A percentile compares a stretch with the other conserved stretches of the same genome.
These are phyloP conservation scores for Oenanthe melanoleuca DNA, from an alignment of 2,113 vertebrate genomes.

Conservation along the genomic window DNA sequence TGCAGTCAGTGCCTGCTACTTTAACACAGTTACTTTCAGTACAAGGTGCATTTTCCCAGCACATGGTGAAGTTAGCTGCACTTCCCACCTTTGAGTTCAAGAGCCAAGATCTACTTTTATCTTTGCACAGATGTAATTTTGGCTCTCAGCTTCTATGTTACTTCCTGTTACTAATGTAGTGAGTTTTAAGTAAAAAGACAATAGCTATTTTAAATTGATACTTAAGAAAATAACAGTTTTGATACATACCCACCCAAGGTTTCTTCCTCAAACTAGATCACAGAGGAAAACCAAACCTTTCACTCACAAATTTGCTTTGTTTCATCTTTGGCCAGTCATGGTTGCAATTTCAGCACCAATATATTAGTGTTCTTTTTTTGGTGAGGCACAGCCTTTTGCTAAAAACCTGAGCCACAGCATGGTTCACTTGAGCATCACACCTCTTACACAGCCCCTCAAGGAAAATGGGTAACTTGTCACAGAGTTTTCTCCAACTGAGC, in stretches of 20 bases:
- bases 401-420: neutral
- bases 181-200: neutral
- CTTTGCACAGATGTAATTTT: neutral
- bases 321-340: neutral
- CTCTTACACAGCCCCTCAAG: neutral
- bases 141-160: neutral
- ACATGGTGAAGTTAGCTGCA: neutral
- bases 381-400: neutral
- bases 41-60: neutral
- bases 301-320: neutral
- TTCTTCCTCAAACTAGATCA: neutral
- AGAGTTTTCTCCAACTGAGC: neutral
- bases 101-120: neutral
- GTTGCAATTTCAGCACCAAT: neutral
- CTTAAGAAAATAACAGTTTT: constrained; percentile 33
- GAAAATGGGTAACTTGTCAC: neutral
- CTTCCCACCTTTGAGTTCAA: neutral
- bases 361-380: neutral
- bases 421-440: neutral
- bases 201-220: neutral
- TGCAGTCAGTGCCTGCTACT: neutral
- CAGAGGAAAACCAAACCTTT: neutral
- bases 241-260: neutral
- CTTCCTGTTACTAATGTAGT: neutral
- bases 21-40: neutral